Evolutionary conservation across 2,797 vertebrate genomes (phyloP), one percentile per base, ranked within the genome.

Genomic region (Brotogeris chrysoptera): DNA sequence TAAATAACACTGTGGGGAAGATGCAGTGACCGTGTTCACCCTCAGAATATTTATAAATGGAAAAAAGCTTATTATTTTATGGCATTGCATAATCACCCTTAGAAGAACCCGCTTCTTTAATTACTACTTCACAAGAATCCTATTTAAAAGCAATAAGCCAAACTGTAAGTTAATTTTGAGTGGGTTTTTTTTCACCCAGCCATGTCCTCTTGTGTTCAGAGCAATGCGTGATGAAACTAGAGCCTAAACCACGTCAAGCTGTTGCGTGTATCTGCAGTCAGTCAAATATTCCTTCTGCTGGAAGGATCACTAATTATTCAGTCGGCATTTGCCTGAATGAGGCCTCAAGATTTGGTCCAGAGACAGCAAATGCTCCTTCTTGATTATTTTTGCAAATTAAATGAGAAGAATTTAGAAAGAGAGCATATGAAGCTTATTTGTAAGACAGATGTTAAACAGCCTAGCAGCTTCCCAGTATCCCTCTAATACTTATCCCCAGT

Each of bases 391-490:
- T 93, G 39, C 88, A 96, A 96, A 93, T 93, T 95, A 92, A 90
- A 95, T n/a, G 94, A 90, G 93, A 93, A 95, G 88, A 97, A 93
- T 94, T 92, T 93, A 97, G 95, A 96, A 92, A 93, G 95, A 96
- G 86, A 96, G 59, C 96, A 96, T 94, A 96, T 92, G 96, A 97
- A 96, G 95, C 95, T 94, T 96, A 96, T 97, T 97, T 96, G 93
- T 96, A 95, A 97, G 96, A 96, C 96, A 97, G 97, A 97, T 96
- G 95, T 96, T 97, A 93, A 94, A 94, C 87, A 88, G 95, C 93
- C 96, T 96, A 96, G 74, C 94, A 96, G 96, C 95, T 95, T 96
- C 96, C 94, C 86, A 94, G 79, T 81, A 96, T 96, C 95, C 92
- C 82, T 96, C 92, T 96, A 94, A 97, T 96, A 96, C 95, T 96